phyloP scores from a whole-genome alignment of 2,797 vertebrate genomes.

The Austrolebias charrua region DNA sequence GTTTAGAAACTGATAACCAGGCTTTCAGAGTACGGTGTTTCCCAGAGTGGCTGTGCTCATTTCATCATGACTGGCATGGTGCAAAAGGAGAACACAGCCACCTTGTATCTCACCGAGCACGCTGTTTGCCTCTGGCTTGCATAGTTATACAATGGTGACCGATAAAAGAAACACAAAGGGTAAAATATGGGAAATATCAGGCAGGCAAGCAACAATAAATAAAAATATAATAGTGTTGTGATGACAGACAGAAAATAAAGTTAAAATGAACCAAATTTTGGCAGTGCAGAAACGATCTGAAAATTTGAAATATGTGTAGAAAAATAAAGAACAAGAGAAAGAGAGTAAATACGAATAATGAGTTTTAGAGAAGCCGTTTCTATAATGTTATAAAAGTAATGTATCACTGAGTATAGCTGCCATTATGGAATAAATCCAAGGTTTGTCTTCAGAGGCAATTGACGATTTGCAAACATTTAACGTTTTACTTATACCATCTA shows the following conservation, averaged over 20 bases:
- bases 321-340: conserved; percentile 14
- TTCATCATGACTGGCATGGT: conserved; percentile 46
- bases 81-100: conserved; percentile 21
- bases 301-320: conserved; percentile 4
- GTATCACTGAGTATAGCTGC: conserved; percentile 7
- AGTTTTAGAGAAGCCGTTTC: conserved; percentile 19
- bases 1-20: conserved; percentile 29
- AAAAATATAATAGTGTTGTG: conserved; percentile 2
- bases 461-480: conserved; percentile 15
- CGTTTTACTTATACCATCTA: conserved; percentile 16
- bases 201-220: conserved; percentile 14
- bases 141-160: conserved; percentile 10
- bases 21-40: conserved; percentile 41
- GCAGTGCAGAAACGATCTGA: neutral
- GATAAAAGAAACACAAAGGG: conserved; percentile 17
- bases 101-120: conserved; percentile 43
- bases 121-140: conserved; percentile 29
- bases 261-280: neutral
- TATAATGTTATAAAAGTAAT: conserved; percentile 15
- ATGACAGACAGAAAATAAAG: conserved; percentile 5
- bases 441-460: conserved; percentile 9
- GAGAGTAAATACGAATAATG: conserved; percentile 16
- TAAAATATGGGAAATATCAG: conserved; percentile 15
- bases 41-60: conserved; percentile 32
- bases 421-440: conserved; percentile 15